Evolutionary conservation across 2,888 invertebrate species (phyloP).

Genomic region (Drosophila ezoana): DNA sequence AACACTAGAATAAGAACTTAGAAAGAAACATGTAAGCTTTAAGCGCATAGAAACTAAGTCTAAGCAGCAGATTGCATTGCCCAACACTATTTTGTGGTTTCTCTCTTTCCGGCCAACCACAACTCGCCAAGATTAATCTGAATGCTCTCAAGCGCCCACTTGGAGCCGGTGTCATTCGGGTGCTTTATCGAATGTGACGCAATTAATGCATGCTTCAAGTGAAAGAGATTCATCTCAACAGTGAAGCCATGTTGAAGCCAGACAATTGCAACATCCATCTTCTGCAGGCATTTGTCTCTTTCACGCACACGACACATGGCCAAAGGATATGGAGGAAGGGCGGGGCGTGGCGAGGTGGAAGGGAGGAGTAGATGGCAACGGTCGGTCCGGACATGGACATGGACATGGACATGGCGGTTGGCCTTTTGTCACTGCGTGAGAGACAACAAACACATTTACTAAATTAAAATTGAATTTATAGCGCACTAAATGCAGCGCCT

Average conservation of each 20-base stretch:
- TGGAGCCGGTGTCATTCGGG: conserved; percentile 49
- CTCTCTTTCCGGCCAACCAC: background rate
- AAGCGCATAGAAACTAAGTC: too few relatives aligned
- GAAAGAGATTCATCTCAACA: conserved; percentile 47
- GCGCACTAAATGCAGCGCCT: conserved; percentile 77
- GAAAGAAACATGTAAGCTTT: background rate
- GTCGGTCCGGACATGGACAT: conserved; percentile 9
- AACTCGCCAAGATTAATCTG: conserved; percentile 34
- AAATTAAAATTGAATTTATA: conserved; percentile 80
- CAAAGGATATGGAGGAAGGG: conserved; percentile 4
- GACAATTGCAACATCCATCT: conserved; percentile 75
- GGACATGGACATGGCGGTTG: conserved; percentile 43
- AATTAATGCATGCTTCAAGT: conserved; percentile 60
- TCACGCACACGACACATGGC: conserved; percentile 52
- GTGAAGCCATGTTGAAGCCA: conserved; percentile 59
- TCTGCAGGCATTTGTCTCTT: conserved; percentile 74
- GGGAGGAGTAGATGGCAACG: too few relatives aligned
- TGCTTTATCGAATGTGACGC: conserved; percentile 55
- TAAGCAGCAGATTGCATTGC: too few relatives aligned
- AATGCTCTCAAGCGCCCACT: conserved; percentile 5
- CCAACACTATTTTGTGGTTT: too few relatives aligned
- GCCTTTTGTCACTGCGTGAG: conserved; percentile 63
- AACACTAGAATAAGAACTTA: background rate
- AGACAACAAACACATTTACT: conserved; percentile 76
- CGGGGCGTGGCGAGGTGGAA: background rate